A percentile compares a stretch with the other conserved stretches of the same genome.
Conservation (phyloP, 2,113 vertebrate species). For the human region GRCh38 chr9:18336501-18337000, state of each 20-base stretch:
- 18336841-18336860: background rate
- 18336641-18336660: background rate
- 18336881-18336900: background rate
- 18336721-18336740: background rate
- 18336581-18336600: slow-evolving; percentile 20
- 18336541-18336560: slow-evolving; percentile 42
- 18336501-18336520: background rate
- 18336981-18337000: background rate
- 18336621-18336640: slow-evolving; percentile 20
- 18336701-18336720: too few species aligned
- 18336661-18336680: too few species aligned
- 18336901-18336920: background rate
- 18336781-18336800: slow-evolving; percentile 9
- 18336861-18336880: background rate
- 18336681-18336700: too few species aligned
- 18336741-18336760: background rate
- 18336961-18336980: background rate
- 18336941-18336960: background rate
- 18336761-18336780: slow-evolving; percentile 36
- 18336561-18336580: slow-evolving; percentile 20
- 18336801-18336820: background rate
- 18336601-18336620: slow-evolving; percentile 12
- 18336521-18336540: slow-evolving; percentile 32
- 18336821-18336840: slow-evolving; percentile 6
- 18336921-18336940: background rate